Conservation (phyloP, 1,140 invertebrate species). For the Leptinotarsa defecta region DNA sequence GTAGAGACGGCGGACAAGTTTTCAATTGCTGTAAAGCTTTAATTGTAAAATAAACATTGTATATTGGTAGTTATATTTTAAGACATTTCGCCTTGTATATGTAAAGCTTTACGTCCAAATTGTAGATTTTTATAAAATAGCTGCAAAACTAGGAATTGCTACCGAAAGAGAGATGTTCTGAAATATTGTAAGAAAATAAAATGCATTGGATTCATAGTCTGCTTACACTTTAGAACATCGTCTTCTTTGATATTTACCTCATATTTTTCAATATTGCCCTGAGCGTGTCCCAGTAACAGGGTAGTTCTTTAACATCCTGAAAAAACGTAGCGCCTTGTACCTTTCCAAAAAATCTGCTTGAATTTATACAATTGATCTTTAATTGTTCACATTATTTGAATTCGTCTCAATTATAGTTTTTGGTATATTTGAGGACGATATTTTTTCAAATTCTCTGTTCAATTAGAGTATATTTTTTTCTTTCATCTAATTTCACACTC, state of each 20-base stretch:
- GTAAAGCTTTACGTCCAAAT: conserved; percentile 31
- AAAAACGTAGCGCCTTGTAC: background rate
- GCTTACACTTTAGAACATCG: background rate
- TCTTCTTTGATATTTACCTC: conserved; percentile 1
- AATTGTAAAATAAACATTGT: conserved; percentile 44
- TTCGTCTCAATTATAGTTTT: too few species aligned
- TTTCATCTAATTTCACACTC: background rate
- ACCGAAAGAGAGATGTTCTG: background rate
- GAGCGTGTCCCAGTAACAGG: too few species aligned
- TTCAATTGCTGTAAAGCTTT: conserved; percentile 47
- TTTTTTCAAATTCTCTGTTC: background rate
- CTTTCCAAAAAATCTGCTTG: conserved; percentile 1
- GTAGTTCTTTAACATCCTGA: too few species aligned
- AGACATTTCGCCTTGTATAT: conserved; percentile 35
- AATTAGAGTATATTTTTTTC: background rate
- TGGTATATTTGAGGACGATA: background rate
- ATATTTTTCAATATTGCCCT: background rate
- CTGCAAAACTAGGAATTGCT: conserved; percentile 6
- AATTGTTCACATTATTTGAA: background rate
- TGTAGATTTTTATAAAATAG: conserved; percentile 30
- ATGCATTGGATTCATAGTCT: background rate
- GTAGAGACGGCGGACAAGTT: conserved; percentile 35
- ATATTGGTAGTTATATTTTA: conserved; percentile 38
- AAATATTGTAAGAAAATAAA: background rate
- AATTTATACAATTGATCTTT: background rate